A percentile compares a stretch with the other conserved stretches of the same genome.
These are phyloP conservation scores for Python bivittatus DNA, from an alignment of 2,113 vertebrate genomes.

Conservation along the genomic window DNA sequence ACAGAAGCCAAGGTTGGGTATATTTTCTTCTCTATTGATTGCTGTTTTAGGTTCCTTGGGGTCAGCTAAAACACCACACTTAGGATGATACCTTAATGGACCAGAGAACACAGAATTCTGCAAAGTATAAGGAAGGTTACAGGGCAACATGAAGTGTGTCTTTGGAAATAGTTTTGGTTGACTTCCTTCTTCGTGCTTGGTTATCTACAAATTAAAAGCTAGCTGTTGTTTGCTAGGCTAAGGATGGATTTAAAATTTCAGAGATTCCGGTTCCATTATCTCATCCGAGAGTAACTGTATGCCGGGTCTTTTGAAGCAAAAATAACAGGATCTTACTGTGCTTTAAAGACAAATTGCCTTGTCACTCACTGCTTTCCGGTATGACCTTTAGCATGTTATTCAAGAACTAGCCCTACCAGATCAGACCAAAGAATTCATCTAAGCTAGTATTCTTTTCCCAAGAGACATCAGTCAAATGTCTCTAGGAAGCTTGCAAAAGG, in stretches of 20 bases:
- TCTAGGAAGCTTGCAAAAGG: background rate
- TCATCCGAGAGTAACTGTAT: background rate
- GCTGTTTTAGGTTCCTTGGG: background rate
- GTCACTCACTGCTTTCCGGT: background rate
- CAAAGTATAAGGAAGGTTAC: constrained; percentile 13
- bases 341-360: constrained; percentile 3
- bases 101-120: background rate
- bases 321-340: background rate
- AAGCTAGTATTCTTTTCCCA: background rate
- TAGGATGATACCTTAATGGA: background rate
- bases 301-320: background rate
- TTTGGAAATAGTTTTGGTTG: background rate
- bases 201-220: background rate
- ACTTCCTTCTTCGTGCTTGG: background rate
- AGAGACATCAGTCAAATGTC: background rate
- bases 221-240: background rate
- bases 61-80: constrained; percentile 6
- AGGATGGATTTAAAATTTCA: background rate
- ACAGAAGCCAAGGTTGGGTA: background rate
- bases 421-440: constrained; percentile 1
- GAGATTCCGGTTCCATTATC: background rate
- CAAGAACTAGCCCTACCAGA: background rate
- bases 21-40: constrained; percentile 22
- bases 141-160: background rate
- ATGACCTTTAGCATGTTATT: background rate